Evolutionary conservation across 1,140 invertebrate genomes (phyloP), one percentile per base, ranked within the genome.

Genomic region (Drosophila parvula): DNA sequence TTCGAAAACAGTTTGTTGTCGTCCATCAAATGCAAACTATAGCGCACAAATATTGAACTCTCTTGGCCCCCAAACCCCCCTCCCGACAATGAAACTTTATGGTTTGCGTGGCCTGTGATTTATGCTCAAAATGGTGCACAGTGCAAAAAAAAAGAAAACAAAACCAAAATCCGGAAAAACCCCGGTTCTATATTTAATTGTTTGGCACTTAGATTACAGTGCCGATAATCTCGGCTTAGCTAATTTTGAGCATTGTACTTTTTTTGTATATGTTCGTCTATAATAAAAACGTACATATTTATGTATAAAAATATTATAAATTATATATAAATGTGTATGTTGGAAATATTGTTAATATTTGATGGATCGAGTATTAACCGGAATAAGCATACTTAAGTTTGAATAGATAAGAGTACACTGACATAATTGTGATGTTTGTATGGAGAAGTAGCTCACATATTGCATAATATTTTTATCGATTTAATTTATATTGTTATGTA

Each of bases 11-110:
- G 83, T 86, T 88, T 86, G 83, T 83, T 86, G 83, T 83, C 79
- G 79, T 88, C 68, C 75, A 83, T 86, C 83, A 86, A 79, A 88
- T 83, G 75, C 71, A 62, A 88, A 86, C 83, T 86, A 88, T 79
- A 79, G 68, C 61, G 73, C 55, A 82, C 70, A 82, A 79, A 82
- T 79, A 82, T 77, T 77, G 83, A 88, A 69, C 70, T 73, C 65
- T 67, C 50, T 65, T 68, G 41, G 50, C 63, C 51, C 53, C 64
- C 22, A n/a, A n/a, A n/a, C n/a, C 22, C 1, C 22, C 22, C 22
- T 22, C 22, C 22, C 78, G 83, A 88, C 83, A 83, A 77, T 88
- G 83, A 80, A 79, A 79, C 79, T 83, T 86, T 83, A 86, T 86
- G 79, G 83, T 68, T 85, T 86, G 68, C 76, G 82, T 88, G 60